Base-by-base conservation (phyloP, 2,113 vertebrate species). In the Larimichthys crocea region DNA sequence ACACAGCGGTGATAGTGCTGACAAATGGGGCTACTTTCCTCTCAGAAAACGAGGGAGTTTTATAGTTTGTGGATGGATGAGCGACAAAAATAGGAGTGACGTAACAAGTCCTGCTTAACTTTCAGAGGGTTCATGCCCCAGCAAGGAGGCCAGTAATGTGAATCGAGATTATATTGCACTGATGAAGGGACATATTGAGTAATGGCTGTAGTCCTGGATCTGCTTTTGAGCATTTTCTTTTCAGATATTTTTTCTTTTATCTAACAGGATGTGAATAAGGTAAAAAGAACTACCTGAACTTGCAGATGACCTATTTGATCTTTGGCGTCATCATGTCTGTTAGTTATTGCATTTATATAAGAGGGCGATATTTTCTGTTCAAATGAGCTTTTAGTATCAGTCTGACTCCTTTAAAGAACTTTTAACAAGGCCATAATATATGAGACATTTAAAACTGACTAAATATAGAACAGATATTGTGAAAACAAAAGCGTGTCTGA, bases 1-100 rank as follows among this genome's bases (percentile, higher is more conserved):
- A 90, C 86, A 91, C 77, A 69, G 76, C 15, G 16, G 64, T 79
- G 86, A 76, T 20, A 52, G 86, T 80, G 90, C 76, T 91, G 90
- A 92, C 90, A 88, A 91, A 92, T 90, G 85, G 75, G 63, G 48
- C 83, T 56, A 67, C 88, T 90, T 80, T 89, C 74, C 82, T 62
- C 79, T 71, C 68, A n/a, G 55, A 86, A 82, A 79, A 89, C 64
- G 71, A 84, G 64, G 35, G 78, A 59, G 87, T 57, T 40, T 90
- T 89, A 86, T 56, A 61, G 79, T 65, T 81, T 73, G 80, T 79
- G 83, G 90, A 92, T 91, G 86, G 86, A 92, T 89, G 85, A 74
- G 22, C 64, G 75, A 84, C 80, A 86, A 84, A 89, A 90, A 84
- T 66, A 80, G 64, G 57, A 73, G 52, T 81, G 83, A 88, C 61